Evolutionary conservation across 2,888 invertebrate genomes (phyloP), one percentile per base, ranked within the genome.

Genomic region (Drosophila antonietae): DNA sequence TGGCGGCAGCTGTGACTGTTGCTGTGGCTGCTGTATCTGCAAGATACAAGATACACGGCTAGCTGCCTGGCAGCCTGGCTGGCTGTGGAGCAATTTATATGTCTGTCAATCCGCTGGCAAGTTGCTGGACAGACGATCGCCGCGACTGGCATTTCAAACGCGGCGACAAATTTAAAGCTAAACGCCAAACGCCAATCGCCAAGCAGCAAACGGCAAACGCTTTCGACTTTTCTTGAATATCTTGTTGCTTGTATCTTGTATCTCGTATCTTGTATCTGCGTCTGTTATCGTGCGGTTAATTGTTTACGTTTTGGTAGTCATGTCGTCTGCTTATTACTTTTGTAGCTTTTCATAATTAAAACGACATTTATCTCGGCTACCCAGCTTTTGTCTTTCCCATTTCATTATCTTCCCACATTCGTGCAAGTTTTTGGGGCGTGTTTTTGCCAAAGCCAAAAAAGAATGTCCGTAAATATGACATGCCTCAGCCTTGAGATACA

Each of bases 101-200:
- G 90, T 84, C 89, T 89, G 90, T 90, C 84, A 85, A 85, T 73
- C 68, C 64, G 20, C 53, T 81, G 78, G 78, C 78, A 81, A 84
- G 80, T 74, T 79, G 88, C 52, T 78, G 74, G 70, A 78, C 73
- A 51, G 51, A 33, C 51, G 68, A 68, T 56, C 53, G 44, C 61
- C 59, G 47, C 68, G 55, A 64, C 61, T 68, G 81, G 60, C 67
- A 72, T 69, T 80, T 78, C 73, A 80, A 83, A 76, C 58, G 79
- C 86, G 83, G 90, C 84, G 84, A 85, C 84, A 87, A 81, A 88
- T 90, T 89, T 83, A 63, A 78, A 72, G 71, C 81, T 83, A 85
- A 85, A 88, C 83, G 86, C 88, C 88, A 80, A 84, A 28, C 46
- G 20, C 46, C 8, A 41, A 41, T 20, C 28, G 28, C 28, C 28